These are phyloP conservation scores for Benitochromis conjunctus DNA, from an alignment of 2,113 vertebrate genomes.

Conservation along the genomic window DNA sequence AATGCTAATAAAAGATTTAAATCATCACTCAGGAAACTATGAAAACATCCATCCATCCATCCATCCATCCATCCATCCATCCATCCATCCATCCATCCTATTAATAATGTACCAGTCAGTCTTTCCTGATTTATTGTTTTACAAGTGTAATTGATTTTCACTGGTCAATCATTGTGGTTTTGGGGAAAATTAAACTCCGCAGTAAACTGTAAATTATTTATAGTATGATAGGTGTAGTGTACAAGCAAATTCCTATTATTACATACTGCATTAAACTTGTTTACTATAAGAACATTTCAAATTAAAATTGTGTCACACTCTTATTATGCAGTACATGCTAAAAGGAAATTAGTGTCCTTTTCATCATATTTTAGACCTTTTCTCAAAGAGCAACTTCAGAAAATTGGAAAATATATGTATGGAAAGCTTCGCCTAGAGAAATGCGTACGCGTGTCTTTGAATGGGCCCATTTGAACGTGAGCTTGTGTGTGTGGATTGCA, in stretches of 20 bases:
- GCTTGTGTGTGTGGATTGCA: conserved; percentile 59
- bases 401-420: conserved; percentile 22
- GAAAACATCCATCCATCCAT: not conserved
- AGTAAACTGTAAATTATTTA: not conserved
- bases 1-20: not conserved
- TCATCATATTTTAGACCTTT: conserved; percentile 19
- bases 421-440: conserved; percentile 1
- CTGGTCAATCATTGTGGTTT: not conserved
- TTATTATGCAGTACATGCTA: not conserved
- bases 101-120: not conserved
- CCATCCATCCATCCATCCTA: not conserved
- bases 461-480: conserved; percentile 53
- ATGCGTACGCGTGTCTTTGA: conserved; percentile 14
- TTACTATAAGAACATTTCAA: not conserved
- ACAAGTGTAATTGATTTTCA: not conserved
- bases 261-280: not conserved
- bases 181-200: not conserved
- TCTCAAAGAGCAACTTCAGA: conserved; percentile 15
- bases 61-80: not conserved
- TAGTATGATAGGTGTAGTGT: not conserved
- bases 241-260: not conserved
- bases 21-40: not conserved
- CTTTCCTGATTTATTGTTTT: not conserved
- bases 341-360: not conserved
- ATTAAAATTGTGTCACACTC: not conserved